Percentiles rank a stretch among this genome's conserved stretches.
phyloP scores from a whole-genome alignment of 2,888 invertebrate genomes.

The Tenthredo notha region DNA sequence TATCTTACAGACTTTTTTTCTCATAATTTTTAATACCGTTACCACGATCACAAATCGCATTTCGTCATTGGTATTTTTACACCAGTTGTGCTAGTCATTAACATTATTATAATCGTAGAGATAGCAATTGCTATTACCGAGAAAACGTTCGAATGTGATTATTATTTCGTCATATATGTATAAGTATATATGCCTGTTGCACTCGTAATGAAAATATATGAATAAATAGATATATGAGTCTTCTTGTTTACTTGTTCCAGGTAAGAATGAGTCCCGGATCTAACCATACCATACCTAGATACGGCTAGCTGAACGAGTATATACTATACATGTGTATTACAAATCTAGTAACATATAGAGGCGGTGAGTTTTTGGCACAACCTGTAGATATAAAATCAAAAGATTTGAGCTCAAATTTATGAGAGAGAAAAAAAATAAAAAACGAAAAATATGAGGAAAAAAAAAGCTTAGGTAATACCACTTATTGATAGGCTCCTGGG shows the following conservation, averaged over 20 bases:
- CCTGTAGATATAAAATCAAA: not conserved
- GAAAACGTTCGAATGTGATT: not conserved
- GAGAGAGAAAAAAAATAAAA: not conserved
- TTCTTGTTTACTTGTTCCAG: conserved; percentile 66
- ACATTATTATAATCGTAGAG: not conserved
- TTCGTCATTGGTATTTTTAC: not conserved
- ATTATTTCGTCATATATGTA: not conserved
- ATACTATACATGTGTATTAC: not conserved
- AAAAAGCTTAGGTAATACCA: not conserved
- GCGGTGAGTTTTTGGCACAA: conserved; percentile 18
- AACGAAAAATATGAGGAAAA: too few species aligned
- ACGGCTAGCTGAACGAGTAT: not conserved
- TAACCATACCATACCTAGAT: conserved; percentile 6
- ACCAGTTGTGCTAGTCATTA: not conserved
- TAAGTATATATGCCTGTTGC: not conserved
- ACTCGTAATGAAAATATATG: not conserved
- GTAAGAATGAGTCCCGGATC: conserved; percentile 64
- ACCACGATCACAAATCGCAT: not conserved
- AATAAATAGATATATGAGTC: not conserved
- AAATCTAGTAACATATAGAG: not conserved
- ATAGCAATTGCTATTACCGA: not conserved
- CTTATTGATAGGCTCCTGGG: conserved; percentile 23
- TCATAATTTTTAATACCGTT: not conserved
- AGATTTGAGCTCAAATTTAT: not conserved
- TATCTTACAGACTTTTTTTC: not conserved